Conservation (phyloP, 2,113 vertebrate species). For the Balaeniceps rex region DNA sequence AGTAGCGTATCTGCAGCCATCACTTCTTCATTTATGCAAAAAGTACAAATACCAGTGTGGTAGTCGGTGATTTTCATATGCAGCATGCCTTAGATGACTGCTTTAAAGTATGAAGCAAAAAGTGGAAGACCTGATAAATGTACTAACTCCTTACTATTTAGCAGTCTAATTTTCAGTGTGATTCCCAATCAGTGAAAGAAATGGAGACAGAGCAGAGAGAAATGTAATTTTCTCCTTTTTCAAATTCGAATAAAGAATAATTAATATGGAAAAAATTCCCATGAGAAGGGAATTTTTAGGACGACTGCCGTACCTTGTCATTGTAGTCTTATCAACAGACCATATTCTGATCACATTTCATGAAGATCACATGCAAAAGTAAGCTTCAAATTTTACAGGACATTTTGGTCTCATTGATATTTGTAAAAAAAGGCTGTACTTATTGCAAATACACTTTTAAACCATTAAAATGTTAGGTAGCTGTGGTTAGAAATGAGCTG, state of each 20-base stretch:
- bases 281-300: background rate
- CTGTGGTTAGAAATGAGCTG: background rate
- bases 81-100: background rate
- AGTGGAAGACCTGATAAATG: background rate
- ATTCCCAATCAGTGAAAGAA: background rate
- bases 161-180: background rate
- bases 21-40: background rate
- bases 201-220: background rate
- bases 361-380: background rate
- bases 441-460: background rate
- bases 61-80: background rate
- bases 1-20: background rate
- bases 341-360: background rate
- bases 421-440: background rate
- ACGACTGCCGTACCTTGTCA: background rate
- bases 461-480: background rate
- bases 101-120: background rate
- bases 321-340: background rate
- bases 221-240: background rate
- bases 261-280: background rate
- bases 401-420: background rate
- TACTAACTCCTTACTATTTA: background rate
- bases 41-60: background rate
- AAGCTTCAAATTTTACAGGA: background rate
- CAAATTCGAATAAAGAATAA: background rate